Evolutionary conservation across 2,797 vertebrate genomes (phyloP), one percentile per base, ranked within the genome.

Genomic region (Xenopus petersii): DNA sequence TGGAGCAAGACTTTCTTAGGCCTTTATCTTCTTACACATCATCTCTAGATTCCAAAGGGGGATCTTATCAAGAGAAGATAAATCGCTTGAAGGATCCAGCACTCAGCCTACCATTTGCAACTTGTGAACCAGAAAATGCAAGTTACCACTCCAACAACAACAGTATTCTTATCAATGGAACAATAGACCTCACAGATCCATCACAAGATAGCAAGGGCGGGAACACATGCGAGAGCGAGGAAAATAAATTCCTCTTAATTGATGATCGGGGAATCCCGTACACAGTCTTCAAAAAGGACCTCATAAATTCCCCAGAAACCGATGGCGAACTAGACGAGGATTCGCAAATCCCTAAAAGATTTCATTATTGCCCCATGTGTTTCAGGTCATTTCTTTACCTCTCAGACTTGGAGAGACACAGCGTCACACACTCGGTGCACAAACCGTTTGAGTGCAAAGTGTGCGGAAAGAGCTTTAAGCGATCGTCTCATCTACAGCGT

Each of bases 381-480:
- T 92, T 94, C 0, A 90, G 94, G 68, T 89, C 95, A 76, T 96
- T 96, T 86, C 94, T 94, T 85, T 96, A 95, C 89, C 92, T 95
- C 81, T 96, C 94, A 0, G 95, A 96, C 85, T 90, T 96, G 56
- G 94, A 95, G 84, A 94, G 94, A 36, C 94, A 95, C 70, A 93
- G 94, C 84, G 95, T 95, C 88, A 95, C 94, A 0, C 94, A 96
- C 83, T 95, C 95, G 0, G 94, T 95, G 90, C 93, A 89, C 88
- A 96, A 96, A 86, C 95, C 95, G 0, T 93, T 95, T 3, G 85
- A 92, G 46, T 96, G 94, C 84, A 89, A 92, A 72, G 91, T 93
- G 81, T 96, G 95, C 8, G 93, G 93, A 81, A 96, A 95, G 86
- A 92, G 93, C 82, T 96, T 96, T 88, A 95, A 96, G 82, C 91